Percentiles rank a stretch among this genome's conserved stretches.
Evolutionary conservation across 1,140 invertebrate genomes (phyloP).

Genomic region (Polyergus mexicanus): DNA sequence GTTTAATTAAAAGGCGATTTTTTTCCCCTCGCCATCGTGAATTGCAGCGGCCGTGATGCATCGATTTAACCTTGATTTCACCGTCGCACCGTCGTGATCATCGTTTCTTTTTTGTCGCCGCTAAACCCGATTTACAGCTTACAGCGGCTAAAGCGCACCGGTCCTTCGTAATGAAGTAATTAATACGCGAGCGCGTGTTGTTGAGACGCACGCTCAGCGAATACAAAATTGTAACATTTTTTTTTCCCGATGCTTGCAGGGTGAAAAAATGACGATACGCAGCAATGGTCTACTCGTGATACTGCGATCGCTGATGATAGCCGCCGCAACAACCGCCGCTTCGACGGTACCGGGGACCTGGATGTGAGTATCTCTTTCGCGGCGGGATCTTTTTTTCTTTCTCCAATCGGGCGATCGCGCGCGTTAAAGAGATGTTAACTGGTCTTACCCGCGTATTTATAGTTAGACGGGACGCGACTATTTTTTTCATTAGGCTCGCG

Average conservation of each 20-base stretch:
- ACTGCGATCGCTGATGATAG: slow-evolving; percentile 60
- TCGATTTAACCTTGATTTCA: slow-evolving; percentile 57
- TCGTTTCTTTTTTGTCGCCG: not conserved
- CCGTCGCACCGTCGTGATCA: slow-evolving; percentile 2
- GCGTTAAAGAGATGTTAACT: slow-evolving; percentile 14
- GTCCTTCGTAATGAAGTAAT: slow-evolving; percentile 35
- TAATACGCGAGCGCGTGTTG: not conserved
- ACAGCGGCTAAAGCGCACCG: not conserved
- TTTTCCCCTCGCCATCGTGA: not conserved
- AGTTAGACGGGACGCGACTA: slow-evolving; percentile 44
- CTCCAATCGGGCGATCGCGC: not conserved
- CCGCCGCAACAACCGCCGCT: slow-evolving; percentile 18
- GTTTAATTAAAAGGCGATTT: slow-evolving; percentile 20
- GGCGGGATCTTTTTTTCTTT: not conserved
- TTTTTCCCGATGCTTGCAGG: slow-evolving; percentile 41
- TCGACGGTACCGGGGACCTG: slow-evolving; percentile 71
- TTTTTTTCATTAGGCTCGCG: slow-evolving; percentile 59
- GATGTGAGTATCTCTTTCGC: slow-evolving; percentile 71
- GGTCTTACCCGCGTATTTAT: slow-evolving; percentile 45
- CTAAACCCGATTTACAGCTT: slow-evolving; percentile 12
- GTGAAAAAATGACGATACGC: slow-evolving; percentile 63
- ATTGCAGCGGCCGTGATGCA: slow-evolving; percentile 3
- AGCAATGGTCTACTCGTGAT: slow-evolving; percentile 53
- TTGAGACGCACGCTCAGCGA: not conserved
- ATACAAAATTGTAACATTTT: slow-evolving; percentile 1